phyloP scores from a whole-genome alignment of 2,113 vertebrate genomes.

The Tauraco erythrolophus region DNA sequence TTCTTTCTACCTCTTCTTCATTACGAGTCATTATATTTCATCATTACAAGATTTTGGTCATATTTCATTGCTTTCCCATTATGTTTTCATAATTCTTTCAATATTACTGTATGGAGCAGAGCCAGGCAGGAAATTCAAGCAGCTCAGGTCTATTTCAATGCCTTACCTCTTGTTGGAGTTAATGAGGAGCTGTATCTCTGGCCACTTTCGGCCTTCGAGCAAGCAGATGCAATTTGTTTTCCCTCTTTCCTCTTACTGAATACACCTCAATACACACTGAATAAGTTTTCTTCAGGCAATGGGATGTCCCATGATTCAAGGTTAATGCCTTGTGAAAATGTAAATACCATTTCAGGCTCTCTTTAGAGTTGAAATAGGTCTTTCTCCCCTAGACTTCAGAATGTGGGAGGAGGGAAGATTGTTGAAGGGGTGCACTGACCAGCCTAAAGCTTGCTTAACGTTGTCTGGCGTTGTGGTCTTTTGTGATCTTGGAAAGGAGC shows the following conservation, averaged over 20 bases:
- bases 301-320: not conserved
- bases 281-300: not conserved
- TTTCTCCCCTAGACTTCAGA: not conserved
- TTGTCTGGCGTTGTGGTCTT: not conserved
- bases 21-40: slow-evolving; percentile 41
- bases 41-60: slow-evolving; percentile 18
- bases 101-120: not conserved
- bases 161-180: not conserved
- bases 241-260: not conserved
- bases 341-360: not conserved
- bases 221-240: not conserved
- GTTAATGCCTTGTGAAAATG: not conserved
- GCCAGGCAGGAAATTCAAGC: not conserved
- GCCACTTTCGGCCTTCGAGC: not conserved
- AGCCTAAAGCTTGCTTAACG: not conserved
- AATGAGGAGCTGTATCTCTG: not conserved
- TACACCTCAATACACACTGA: not conserved
- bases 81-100: not conserved
- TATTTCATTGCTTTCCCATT: slow-evolving; percentile 23
- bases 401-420: not conserved
- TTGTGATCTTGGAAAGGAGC: not conserved
- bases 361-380: not conserved
- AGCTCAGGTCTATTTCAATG: not conserved
- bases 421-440: not conserved
- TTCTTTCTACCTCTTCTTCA: not conserved